A percentile compares a stretch with the other conserved stretches of the same genome.
These are phyloP conservation scores for Tetraneura akinire DNA, from an alignment of 1,140 invertebrate genomes.

Conservation along the genomic window DNA sequence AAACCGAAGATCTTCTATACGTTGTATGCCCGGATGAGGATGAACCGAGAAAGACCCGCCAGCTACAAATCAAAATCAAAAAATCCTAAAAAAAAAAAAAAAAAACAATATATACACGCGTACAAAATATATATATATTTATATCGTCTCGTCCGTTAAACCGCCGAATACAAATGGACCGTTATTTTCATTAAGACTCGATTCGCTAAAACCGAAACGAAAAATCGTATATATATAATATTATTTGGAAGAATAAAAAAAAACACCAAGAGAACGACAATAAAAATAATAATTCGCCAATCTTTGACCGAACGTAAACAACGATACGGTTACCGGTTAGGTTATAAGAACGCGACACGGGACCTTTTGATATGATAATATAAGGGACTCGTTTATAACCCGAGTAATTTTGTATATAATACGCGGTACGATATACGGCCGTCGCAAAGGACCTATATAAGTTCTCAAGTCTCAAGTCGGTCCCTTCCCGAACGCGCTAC, in stretches of 20 bases:
- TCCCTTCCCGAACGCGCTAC: too few relatives aligned
- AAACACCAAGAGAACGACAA: slow-evolving; percentile 4
- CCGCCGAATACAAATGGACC: background rate
- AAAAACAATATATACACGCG: background rate
- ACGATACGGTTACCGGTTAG: too few relatives aligned
- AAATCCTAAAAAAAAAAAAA: too few relatives aligned
- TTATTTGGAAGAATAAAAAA: background rate
- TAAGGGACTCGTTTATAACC: slow-evolving; percentile 42
- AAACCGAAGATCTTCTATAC: too few relatives aligned
- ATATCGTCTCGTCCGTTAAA: background rate
- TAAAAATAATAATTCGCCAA: slow-evolving; percentile 12
- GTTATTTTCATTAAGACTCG: slow-evolving; percentile 18
- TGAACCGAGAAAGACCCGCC: too few relatives aligned
- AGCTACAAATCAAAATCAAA: too few relatives aligned
- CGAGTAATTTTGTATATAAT: slow-evolving; percentile 45
- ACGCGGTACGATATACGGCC: background rate
- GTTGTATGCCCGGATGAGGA: too few relatives aligned
- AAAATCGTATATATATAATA: too few relatives aligned
- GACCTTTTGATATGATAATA: slow-evolving; percentile 51
- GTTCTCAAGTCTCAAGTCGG: slow-evolving; percentile 44
- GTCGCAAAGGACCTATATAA: slow-evolving; percentile 25
- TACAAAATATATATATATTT: background rate
- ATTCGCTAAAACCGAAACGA: background rate
- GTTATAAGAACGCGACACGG: too few relatives aligned
- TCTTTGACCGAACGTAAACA: slow-evolving; percentile 24